Conservation (phyloP, 2,113 vertebrate species). For the Petaurus breviceps region DNA sequence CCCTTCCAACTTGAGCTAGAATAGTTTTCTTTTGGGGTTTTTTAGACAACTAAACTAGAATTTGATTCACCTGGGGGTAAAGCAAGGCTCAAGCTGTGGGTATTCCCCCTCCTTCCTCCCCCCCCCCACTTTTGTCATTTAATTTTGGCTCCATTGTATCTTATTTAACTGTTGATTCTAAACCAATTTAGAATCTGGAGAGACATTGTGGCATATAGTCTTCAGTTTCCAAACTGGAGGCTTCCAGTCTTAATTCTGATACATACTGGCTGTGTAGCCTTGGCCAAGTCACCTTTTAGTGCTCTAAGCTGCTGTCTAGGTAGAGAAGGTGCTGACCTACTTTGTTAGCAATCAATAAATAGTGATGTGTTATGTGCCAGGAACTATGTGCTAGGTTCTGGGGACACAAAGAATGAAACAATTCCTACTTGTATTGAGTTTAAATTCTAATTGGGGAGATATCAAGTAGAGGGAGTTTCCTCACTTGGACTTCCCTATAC, state of each 20-base stretch:
- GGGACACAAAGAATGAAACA: background rate
- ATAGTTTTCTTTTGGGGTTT: background rate
- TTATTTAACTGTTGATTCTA: slow-evolving; percentile 30
- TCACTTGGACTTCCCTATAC: background rate
- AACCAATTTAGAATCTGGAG: slow-evolving; percentile 21
- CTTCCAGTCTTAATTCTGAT: background rate
- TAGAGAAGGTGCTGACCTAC: background rate
- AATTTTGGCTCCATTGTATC: slow-evolving; percentile 25
- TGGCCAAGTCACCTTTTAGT: background rate
- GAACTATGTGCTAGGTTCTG: background rate
- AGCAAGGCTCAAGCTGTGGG: no score
- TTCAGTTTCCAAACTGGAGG: background rate
- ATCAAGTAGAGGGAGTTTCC: background rate
- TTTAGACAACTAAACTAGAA: background rate
- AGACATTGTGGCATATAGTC: background rate
- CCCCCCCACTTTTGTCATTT: slow-evolving; percentile 3
- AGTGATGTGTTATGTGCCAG: background rate
- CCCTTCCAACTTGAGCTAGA: background rate
- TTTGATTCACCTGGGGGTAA: background rate
- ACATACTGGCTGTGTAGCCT: background rate
- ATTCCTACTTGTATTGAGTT: background rate
- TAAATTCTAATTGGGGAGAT: background rate
- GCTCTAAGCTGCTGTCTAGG: background rate
- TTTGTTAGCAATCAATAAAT: background rate
- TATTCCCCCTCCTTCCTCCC: no score